Evolutionary conservation across 2,888 invertebrate genomes (phyloP).

Genomic region (Xylota segnis): DNA sequence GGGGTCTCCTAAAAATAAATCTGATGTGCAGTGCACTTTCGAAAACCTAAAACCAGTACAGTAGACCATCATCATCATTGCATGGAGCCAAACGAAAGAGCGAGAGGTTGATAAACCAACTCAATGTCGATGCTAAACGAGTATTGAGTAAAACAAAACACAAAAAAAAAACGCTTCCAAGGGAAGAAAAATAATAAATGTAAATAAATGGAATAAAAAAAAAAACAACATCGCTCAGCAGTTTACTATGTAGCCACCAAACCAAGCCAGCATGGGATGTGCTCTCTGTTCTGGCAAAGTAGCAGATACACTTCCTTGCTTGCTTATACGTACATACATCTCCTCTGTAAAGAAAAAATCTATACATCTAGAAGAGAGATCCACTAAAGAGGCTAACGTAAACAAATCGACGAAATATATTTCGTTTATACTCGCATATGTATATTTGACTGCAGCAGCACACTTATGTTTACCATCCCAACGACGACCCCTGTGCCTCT

Average conservation of each 20-base stretch:
- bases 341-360: neutral
- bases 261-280: slow-evolving; percentile 35
- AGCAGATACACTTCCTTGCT: slow-evolving; percentile 55
- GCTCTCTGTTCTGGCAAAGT: slow-evolving; percentile 58
- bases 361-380: slow-evolving; percentile 13
- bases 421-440: slow-evolving; percentile 6
- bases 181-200: slow-evolving; percentile 74
- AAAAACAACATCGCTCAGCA: slow-evolving; percentile 68
- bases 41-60: slow-evolving; percentile 40
- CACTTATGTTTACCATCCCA: slow-evolving; percentile 66
- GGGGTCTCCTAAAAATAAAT: slow-evolving; percentile 53
- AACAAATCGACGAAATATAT: slow-evolving; percentile 74
- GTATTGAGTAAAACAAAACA: slow-evolving; percentile 46
- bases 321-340: neutral
- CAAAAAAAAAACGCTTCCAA: slow-evolving; percentile 52
- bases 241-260: slow-evolving; percentile 35
- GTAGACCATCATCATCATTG: slow-evolving; percentile 27
- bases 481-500: slow-evolving; percentile 20
- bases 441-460: slow-evolving; percentile 52
- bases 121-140: slow-evolving; percentile 72
- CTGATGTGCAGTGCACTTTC: slow-evolving; percentile 52
- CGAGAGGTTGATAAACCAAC: slow-evolving; percentile 75
- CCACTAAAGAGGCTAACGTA: slow-evolving; percentile 71
- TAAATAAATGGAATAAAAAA: slow-evolving; percentile 73
- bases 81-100: slow-evolving; percentile 3